Conservation (phyloP, 2,797 vertebrate genomes). For the Poecilia velifera region DNA sequence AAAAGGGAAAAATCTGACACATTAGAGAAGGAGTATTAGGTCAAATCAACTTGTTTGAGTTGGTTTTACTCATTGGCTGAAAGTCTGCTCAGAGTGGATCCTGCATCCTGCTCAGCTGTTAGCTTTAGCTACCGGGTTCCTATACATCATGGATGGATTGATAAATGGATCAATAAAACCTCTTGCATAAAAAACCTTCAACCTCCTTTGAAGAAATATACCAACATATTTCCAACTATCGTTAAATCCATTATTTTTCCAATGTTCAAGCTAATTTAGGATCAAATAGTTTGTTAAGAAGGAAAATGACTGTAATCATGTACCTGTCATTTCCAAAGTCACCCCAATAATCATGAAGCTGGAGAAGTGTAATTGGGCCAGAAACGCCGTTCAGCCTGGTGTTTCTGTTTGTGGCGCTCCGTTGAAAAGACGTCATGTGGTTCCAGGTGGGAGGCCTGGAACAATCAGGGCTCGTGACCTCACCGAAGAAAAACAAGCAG, state of each 20-base stretch:
- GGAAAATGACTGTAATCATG: constrained; percentile 29
- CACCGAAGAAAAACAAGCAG: constrained; percentile 60
- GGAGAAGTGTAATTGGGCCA: constrained; percentile 30
- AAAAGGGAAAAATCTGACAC: background rate
- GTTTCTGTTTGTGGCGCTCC: constrained; percentile 14
- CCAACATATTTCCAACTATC: background rate
- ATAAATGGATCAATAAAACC: background rate
- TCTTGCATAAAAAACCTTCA: background rate
- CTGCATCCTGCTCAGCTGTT: no score
- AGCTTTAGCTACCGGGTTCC: no score
- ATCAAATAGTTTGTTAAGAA: constrained; percentile 30
- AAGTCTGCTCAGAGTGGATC: background rate
- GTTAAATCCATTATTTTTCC: background rate
- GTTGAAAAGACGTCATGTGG: constrained; percentile 44
- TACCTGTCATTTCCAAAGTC: constrained; percentile 27
- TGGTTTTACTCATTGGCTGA: background rate
- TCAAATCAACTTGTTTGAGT: background rate
- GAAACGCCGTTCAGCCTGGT: constrained; percentile 13
- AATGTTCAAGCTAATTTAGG: constrained; percentile 10
- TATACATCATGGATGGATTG: background rate
- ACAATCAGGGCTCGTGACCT: constrained; percentile 63
- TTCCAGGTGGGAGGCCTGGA: constrained; percentile 54
- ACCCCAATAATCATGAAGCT: constrained; percentile 20
- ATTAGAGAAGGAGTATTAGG: background rate
- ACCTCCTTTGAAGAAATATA: background rate